Base-by-base conservation (phyloP, 23 tunicate genomes). In the Aplidium turbinatum region DNA sequence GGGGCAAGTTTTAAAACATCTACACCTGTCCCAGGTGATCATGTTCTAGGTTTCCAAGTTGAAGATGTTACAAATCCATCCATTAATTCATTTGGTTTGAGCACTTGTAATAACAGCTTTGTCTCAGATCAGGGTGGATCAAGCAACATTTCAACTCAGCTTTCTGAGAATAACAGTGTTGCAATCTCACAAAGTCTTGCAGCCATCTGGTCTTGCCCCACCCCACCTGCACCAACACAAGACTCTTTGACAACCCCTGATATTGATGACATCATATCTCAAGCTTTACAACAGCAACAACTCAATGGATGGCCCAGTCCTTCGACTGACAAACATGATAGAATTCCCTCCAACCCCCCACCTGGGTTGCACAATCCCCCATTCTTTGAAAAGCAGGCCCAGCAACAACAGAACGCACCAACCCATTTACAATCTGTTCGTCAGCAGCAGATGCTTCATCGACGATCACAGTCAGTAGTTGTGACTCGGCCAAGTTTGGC, bases 241-340 rank as follows among this genome's bases (percentile, higher is more conserved):
- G 62, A 38, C 9, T 30, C 31, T 32, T 48, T 22, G 22, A 13
- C 35, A 26, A 33, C 57, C 0, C 33, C 36, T 20, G 30, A 32
- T 19, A 47, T 75, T 24, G 83, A 85, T 23, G 75, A 85, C 40
- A 54, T 68, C 28, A 45, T 87, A 60, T 60, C 67, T 1, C 86
- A 87, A 31, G 69, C 61, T 6, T 66, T 87, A 31, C 84, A 77
- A 39, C 63, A 62, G 26, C 81, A 83, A 57, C 90, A 84, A 54
- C 92, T 39, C 9, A 19, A 72, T 19, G 28, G 71, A 0, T 79
- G 86, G 86, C 56, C 75, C 1, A 29, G 33, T 31, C 72, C 47
- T 11, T 22, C 6, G 1, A 45, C 33, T 16, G 42, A 67, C 33
- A 48, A 33, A 48, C 33, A 70, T 55, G 69, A 70, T 39, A 54